These are phyloP conservation scores for Callaeas wilsoni DNA, from an alignment of 2,113 vertebrate genomes.

Conservation along the genomic window DNA sequence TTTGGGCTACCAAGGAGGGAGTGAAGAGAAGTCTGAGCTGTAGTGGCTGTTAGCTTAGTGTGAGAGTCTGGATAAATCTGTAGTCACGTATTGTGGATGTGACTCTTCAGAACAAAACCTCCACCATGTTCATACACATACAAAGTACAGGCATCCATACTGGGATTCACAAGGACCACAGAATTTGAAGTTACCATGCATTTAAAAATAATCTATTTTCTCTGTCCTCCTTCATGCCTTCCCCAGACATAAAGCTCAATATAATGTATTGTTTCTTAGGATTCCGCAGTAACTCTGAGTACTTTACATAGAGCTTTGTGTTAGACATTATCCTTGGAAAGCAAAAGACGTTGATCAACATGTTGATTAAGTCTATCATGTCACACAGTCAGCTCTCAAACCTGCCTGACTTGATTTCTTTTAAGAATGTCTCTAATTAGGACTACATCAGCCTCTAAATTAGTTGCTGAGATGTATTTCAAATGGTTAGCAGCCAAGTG, in stretches of 20 bases:
- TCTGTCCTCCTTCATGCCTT: not conserved
- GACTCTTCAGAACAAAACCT: not conserved
- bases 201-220: not conserved
- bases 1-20: not conserved
- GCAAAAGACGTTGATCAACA: not conserved
- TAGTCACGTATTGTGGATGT: not conserved
- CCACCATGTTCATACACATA: not conserved
- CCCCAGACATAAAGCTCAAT: not conserved
- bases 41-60: not conserved
- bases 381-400: not conserved
- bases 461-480: not conserved
- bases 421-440: not conserved
- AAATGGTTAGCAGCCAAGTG: not conserved
- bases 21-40: not conserved
- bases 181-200: not conserved
- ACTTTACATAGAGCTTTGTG: not conserved
- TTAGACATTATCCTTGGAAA: not conserved
- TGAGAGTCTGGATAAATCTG: not conserved
- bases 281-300: not conserved
- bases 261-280: not conserved
- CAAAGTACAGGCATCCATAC: not conserved
- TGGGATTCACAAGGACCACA: not conserved
- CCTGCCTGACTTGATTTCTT: not conserved
- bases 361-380: not conserved
- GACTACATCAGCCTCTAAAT: not conserved